Percentiles rank a stretch among this genome's conserved stretches.
These are phyloP conservation scores for Himalopsyche japonica DNA, from an alignment of 2,888 invertebrate genomes.

Conservation along the genomic window DNA sequence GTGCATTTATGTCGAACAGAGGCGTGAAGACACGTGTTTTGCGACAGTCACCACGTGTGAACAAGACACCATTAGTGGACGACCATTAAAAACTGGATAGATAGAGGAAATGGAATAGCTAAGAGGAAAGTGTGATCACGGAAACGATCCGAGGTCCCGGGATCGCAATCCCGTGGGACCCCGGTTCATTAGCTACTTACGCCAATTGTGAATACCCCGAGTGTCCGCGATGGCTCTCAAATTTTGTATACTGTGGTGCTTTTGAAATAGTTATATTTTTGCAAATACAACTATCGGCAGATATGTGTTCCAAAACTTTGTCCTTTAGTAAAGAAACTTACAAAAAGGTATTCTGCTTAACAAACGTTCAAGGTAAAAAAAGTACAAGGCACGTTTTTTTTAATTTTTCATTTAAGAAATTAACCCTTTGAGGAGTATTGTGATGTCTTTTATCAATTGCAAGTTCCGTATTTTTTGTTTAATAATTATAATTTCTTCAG, in stretches of 20 bases:
- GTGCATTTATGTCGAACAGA: neutral
- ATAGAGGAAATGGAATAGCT: slow-evolving; percentile 26
- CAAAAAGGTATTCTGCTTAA: too few species aligned
- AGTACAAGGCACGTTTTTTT: too few species aligned
- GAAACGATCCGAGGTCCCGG: slow-evolving; percentile 20
- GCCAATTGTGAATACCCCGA: neutral
- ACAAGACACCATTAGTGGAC: slow-evolving; percentile 15
- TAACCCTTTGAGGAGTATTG: too few species aligned
- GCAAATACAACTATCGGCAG: too few species aligned
- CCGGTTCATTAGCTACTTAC: slow-evolving; percentile 25
- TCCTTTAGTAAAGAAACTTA: too few species aligned
- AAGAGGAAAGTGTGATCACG: slow-evolving; percentile 22
- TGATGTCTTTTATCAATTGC: too few species aligned
- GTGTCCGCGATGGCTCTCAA: neutral
- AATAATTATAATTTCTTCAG: too few species aligned
- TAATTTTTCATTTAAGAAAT: too few species aligned
- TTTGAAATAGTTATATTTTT: neutral
- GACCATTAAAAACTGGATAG: neutral
- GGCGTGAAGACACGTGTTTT: slow-evolving; percentile 12
- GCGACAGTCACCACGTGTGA: slow-evolving; percentile 18
- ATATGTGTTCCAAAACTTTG: too few species aligned
- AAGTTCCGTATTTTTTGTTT: too few species aligned
- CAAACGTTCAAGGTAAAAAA: too few species aligned
- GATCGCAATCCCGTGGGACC: slow-evolving; percentile 33
- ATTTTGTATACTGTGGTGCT: neutral